phyloP scores from a whole-genome alignment of 2,888 invertebrate genomes.

The Pedicia rivosa region DNA sequence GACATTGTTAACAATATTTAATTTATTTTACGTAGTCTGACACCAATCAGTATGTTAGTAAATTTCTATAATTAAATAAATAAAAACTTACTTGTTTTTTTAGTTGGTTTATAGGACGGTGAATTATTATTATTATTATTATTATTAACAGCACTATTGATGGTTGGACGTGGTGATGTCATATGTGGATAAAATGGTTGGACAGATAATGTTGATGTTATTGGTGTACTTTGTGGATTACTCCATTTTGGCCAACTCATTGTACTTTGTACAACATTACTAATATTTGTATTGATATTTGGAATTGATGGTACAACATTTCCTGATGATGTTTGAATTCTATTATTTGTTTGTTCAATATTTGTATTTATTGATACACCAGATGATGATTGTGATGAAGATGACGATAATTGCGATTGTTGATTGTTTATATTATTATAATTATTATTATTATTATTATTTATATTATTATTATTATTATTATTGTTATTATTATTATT shows the following conservation, averaged over 20 bases:
- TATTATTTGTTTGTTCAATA: constrained; percentile 26
- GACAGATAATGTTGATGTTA: constrained; percentile 12
- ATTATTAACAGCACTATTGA: constrained; percentile 21
- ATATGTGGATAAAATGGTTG: constrained; percentile 19
- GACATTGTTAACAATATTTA: too few species aligned
- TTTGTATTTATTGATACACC: constrained; percentile 28
- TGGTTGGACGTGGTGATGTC: constrained; percentile 18
- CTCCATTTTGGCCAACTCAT: constrained; percentile 20
- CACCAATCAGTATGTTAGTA: not conserved
- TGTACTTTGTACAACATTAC: constrained; percentile 25
- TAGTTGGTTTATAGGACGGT: constrained; percentile 41
- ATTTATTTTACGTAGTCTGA: too few species aligned
- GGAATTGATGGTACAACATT: constrained; percentile 15
- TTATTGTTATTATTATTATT: not conserved
- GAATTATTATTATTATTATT: constrained; percentile 19
- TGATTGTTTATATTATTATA: not conserved
- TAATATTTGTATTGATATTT: constrained; percentile 22
- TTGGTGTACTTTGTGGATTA: constrained; percentile 13
- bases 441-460: constrained; percentile 2
- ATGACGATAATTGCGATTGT: too few species aligned
- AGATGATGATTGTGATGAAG: constrained; percentile 1
- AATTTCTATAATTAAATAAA: not conserved
- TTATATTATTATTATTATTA: not conserved
- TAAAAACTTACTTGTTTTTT: constrained; percentile 36
- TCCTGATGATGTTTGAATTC: not conserved